Base-by-base conservation (phyloP, 2,797 vertebrate species). In the Acrossocheilus wenchowensis region DNA sequence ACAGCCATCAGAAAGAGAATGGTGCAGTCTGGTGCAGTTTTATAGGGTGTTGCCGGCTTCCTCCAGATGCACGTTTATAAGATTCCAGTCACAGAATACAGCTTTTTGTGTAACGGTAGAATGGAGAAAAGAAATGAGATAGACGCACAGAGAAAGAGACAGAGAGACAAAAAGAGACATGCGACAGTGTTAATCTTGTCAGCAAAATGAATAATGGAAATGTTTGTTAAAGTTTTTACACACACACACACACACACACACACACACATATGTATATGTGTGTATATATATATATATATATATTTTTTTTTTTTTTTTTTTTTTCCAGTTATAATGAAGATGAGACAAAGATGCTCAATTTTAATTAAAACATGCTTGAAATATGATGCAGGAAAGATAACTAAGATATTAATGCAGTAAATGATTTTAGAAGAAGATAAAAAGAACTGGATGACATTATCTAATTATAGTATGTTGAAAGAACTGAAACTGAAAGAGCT, bases 61-160 rank as follows among this genome's bases (percentile, higher is more conserved):
- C 69, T 82, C n/a, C 86, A 72, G 75, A 50, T 48, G 81, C 73
- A 81, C 57, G 11, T 82, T 69, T 82, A 26, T 82, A 52, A 39
- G 45, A 69, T 71, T 54, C 19, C 80, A 52, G 80, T 82, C 48
- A n/a, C 30, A 71, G 80, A 82, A 69, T 36, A 66, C 64, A 48
- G 17, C 2, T 77, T 45, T 80, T 80, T 43, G 26, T 68, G 43
- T 26, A 69, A 36, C 69, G 71, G 52, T 75, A 26, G 19, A 86
- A 88, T 57, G 39, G 50, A 84, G 43, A 73, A 57, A 36, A 30
- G 15, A 64, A 60, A 30, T 30, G 43, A 69, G 68, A 86, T 41
- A 66, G 85, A 85, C 8, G 6, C 11, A 23, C 36, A 39, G 60
- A 66, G 62, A 77, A 26, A 30, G 45, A 64, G 23, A 30, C 41